Conservation (phyloP, 2,113 vertebrate genomes). For the Eulemur rufifrons region DNA sequence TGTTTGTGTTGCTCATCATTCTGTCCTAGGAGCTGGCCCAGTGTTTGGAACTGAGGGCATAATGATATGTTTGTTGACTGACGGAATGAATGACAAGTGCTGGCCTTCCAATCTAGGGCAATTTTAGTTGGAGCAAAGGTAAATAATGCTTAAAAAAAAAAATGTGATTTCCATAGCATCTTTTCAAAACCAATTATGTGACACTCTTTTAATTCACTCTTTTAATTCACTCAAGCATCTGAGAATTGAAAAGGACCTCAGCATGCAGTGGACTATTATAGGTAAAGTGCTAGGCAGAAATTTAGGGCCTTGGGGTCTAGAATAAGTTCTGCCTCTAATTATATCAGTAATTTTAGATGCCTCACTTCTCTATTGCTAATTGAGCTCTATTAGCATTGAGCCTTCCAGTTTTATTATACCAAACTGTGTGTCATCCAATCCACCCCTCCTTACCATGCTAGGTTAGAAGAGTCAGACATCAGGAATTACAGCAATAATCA, state of each 20-base stretch:
- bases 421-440: not conserved
- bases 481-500: not conserved
- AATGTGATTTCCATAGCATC: not conserved
- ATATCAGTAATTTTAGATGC: not conserved
- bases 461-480: not conserved
- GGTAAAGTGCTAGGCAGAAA: not conserved
- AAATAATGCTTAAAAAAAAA: not conserved
- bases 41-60: not conserved
- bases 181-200: not conserved
- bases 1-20: not conserved
- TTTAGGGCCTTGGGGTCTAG: not conserved
- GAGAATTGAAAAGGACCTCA: not conserved
- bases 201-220: not conserved
- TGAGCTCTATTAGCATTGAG: not conserved
- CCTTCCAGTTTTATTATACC: not conserved
- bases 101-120: not conserved
- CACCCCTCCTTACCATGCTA: not conserved
- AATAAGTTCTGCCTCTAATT: not conserved
- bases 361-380: not conserved
- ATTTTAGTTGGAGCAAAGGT: not conserved
- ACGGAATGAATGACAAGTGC: not conserved
- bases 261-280: not conserved
- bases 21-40: not conserved
- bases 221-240: not conserved
- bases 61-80: not conserved